Percentiles rank a stretch among this genome's conserved stretches.
Conservation (phyloP, 2,888 invertebrate species). For the Acrobeloides nanus region DNA sequence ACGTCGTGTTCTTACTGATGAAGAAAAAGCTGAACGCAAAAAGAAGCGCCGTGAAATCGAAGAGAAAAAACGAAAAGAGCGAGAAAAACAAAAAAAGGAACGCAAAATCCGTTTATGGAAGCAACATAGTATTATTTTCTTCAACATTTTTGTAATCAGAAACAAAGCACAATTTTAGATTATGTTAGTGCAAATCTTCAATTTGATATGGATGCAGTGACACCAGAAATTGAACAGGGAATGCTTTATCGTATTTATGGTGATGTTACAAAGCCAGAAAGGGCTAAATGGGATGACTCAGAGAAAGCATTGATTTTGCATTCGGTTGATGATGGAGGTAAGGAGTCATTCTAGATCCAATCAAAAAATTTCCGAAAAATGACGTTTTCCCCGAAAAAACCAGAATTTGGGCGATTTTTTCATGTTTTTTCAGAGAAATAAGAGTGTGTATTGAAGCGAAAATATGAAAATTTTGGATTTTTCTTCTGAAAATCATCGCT, state of each 20-base stretch:
- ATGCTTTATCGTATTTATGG: constrained; percentile 52
- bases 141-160: not conserved
- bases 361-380: too few species aligned
- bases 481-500: too few species aligned
- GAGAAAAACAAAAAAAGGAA: constrained; percentile 3
- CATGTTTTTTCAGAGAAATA: too few species aligned
- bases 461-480: too few species aligned
- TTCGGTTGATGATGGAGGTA: constrained; percentile 55
- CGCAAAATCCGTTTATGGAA: constrained; percentile 8
- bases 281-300: constrained; percentile 18
- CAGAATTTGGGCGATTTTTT: too few species aligned
- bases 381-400: too few species aligned
- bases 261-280: constrained; percentile 55
- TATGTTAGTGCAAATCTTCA: constrained; percentile 23
- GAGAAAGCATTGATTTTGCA: constrained; percentile 54
- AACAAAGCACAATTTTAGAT: constrained; percentile 9
- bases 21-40: constrained; percentile 2
- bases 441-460: too few species aligned
- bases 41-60: constrained; percentile 6
- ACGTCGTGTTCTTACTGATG: constrained; percentile 4
- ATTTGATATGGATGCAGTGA: too few species aligned
- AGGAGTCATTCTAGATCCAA: too few species aligned
- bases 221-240: constrained; percentile 4
- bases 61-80: constrained; percentile 2
- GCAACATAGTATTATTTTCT: constrained; percentile 2